Evolutionary conservation across 1,140 invertebrate genomes (phyloP), one percentile per base, ranked within the genome.

Genomic region (Meloidogyne exigua): DNA sequence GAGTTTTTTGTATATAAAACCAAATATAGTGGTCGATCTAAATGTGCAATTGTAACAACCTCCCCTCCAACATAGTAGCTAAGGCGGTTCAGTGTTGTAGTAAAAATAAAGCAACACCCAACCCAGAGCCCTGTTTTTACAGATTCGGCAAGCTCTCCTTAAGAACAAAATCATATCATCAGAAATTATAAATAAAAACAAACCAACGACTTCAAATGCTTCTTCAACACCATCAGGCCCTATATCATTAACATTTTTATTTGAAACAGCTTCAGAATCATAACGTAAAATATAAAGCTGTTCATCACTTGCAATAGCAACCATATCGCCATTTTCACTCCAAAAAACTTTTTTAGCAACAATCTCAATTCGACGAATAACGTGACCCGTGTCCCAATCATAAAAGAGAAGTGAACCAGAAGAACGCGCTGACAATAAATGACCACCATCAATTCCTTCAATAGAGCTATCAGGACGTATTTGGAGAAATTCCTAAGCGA

Each of bases 51-150:
- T 1, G 96, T 99, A 0, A 99, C 96, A 65, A 99, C 93, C 90
- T 99, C 96, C 28, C 96, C 96, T 28, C 97, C 97, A 25, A 99
- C 96, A 88, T 96, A 99, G 87, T 99, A 99, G 88, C 98, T 98
- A 18, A 99, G 92, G 73, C 96, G 91, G 89, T 99, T 98, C 0
- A 97, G 92, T 71, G 93, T 92, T 88, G 98, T 99, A 0, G 96
- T 99, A 89, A 99, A 99, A 77, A 99, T 98, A 88, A 99, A 99
- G 88, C 96, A 99, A 88, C 99, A 96, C 5, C 96, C 96, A 49
- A 99, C 93, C 97, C 97, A 99, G 13, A 97, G 88, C 13, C 95
- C 97, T 3, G 96, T 99, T 87, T 94, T 95, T 0, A 99, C 95
- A 13, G 91, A 90, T 89, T 99, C 97, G 78, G 92, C 92, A 72